Percentiles rank a stretch among this genome's conserved stretches.
Evolutionary conservation across 2,113 vertebrate species (phyloP).

Genomic region (Egretta garzetta): DNA sequence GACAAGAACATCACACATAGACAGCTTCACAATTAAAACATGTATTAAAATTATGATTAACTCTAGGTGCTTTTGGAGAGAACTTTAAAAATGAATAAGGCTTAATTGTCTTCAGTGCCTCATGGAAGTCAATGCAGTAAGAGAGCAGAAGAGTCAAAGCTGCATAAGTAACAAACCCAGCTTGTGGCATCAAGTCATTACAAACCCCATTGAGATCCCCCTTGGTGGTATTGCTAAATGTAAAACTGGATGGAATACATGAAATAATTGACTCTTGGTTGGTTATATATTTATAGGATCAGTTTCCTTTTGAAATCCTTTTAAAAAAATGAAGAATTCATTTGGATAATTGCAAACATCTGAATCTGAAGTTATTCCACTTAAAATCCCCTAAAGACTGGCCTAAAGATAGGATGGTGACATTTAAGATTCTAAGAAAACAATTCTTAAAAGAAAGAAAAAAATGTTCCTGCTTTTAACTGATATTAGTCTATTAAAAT

Average conservation of each 20-base stretch:
- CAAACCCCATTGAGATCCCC: conserved; percentile 41
- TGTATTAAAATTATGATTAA: background rate
- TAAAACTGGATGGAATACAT: conserved; percentile 50
- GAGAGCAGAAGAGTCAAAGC: conserved; percentile 52
- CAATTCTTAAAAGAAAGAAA: background rate
- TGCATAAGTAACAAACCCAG: conserved; percentile 23
- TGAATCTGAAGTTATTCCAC: background rate
- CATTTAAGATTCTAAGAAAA: background rate
- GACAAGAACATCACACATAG: background rate
- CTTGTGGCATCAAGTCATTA: conserved; percentile 48
- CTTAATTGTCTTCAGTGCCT: background rate
- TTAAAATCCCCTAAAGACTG: background rate
- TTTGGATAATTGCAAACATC: background rate
- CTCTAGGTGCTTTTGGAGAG: background rate
- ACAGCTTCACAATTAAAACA: background rate
- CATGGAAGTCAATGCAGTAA: conserved; percentile 33
- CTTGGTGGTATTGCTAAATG: conserved; percentile 26
- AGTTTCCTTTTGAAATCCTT: conserved; percentile 30
- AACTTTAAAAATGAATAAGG: background rate
- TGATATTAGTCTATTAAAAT: background rate
- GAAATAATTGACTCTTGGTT: conserved; percentile 43
- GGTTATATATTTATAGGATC: conserved; percentile 34
- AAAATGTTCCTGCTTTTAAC: background rate
- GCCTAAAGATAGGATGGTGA: background rate
- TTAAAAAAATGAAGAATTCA: background rate